phyloP scores from a whole-genome alignment of 2,888 invertebrate genomes.

The Drosophila barbarae region DNA sequence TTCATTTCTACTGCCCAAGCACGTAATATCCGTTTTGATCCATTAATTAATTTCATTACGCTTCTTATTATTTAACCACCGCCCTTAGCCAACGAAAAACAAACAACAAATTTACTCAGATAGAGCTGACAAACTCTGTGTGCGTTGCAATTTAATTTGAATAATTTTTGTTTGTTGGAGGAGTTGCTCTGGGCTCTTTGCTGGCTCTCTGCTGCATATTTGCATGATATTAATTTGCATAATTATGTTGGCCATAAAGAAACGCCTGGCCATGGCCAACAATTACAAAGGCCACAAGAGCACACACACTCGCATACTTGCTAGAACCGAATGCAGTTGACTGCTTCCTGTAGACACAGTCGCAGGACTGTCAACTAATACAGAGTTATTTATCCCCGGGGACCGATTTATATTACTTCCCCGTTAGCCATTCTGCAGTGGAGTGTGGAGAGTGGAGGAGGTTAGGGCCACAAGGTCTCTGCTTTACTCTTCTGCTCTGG shows the following conservation, averaged over 20 bases:
- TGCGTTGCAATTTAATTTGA: constrained; percentile 14
- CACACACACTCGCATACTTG: not conserved
- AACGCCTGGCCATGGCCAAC: constrained; percentile 28
- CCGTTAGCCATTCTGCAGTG: constrained; percentile 32
- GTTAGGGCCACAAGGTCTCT: constrained; percentile 67
- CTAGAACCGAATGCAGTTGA: constrained; percentile 47
- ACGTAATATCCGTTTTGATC: not conserved
- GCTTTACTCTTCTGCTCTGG: constrained; percentile 5
- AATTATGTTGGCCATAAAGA: constrained; percentile 50
- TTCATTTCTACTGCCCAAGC: not conserved
- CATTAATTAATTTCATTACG: constrained; percentile 3
- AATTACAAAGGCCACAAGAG: constrained; percentile 23
- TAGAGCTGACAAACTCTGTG: constrained; percentile 9
- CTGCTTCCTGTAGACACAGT: constrained; percentile 30
- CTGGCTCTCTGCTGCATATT: constrained; percentile 35
- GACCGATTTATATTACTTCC: constrained; percentile 75
- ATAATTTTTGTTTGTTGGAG: constrained; percentile 16
- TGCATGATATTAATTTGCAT: constrained; percentile 52
- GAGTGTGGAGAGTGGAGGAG: constrained; percentile 39
- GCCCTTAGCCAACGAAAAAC: not conserved
- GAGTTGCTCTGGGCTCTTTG: constrained; percentile 9
- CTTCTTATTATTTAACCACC: constrained; percentile 8
- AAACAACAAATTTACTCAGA: constrained; percentile 14
- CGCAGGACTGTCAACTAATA: constrained; percentile 67
- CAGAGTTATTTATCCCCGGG: constrained; percentile 73